A percentile compares a stretch with the other conserved stretches of the same genome.
phyloP scores from a whole-genome alignment of 2,113 vertebrate genomes.

The Peromyscus polionotus region DNA sequence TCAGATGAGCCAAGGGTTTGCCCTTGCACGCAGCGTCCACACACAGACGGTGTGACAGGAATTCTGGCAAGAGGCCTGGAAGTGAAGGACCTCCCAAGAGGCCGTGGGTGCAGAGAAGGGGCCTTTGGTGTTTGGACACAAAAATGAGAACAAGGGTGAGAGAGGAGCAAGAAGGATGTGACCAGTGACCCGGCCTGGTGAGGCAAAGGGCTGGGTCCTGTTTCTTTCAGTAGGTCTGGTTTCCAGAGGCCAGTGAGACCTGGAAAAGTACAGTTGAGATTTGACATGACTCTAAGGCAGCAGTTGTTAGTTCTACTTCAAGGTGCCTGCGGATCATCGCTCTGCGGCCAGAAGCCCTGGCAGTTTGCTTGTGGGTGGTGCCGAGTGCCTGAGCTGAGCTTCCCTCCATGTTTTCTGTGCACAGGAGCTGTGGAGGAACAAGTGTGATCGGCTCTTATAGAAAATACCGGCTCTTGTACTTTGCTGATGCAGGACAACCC shows the following conservation, averaged over 20 bases:
- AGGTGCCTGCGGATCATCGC: accelerated
- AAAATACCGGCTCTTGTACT: background rate
- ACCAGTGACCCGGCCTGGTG: background rate
- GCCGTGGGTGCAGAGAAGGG: background rate
- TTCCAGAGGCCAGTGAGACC: background rate
- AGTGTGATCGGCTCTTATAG: background rate
- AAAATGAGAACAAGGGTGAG: background rate
- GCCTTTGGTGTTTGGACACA: background rate
- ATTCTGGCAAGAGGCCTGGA: background rate
- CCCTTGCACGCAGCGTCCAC: background rate
- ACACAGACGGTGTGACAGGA: background rate
- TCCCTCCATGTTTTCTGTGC: background rate
- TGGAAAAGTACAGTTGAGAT: background rate
- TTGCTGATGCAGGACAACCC: background rate
- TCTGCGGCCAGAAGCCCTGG: background rate
- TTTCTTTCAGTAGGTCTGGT: background rate
- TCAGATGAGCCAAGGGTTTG: background rate
- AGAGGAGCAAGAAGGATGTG: background rate
- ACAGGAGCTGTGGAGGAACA: accelerated
- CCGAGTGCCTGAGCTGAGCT: accelerated
- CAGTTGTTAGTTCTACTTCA: background rate
- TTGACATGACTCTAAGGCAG: background rate
- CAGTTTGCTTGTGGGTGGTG: background rate
- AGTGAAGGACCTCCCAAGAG: background rate
- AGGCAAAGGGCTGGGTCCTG: background rate